A percentile compares a stretch with the other conserved stretches of the same genome.
Conservation (phyloP, 2,888 invertebrate species). For the Bruchidius siliquastri region DNA sequence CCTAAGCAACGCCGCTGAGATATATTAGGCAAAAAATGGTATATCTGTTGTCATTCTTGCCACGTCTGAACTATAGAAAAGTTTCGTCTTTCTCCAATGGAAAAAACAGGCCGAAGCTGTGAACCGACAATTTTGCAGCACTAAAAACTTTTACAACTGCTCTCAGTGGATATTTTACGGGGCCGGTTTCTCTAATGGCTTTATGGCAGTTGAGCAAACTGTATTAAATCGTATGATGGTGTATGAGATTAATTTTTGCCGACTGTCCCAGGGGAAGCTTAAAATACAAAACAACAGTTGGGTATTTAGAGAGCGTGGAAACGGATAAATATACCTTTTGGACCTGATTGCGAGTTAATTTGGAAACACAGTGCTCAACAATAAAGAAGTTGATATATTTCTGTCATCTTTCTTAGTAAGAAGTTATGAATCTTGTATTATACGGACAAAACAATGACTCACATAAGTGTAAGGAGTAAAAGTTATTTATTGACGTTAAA, state of each 20-base stretch:
- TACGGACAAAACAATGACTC: too few relatives aligned
- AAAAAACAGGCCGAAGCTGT: neutral
- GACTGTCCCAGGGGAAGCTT: neutral
- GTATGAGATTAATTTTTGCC: neutral
- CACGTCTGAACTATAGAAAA: neutral
- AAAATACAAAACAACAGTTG: neutral
- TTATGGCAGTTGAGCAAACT: neutral
- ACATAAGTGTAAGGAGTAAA: too few relatives aligned
- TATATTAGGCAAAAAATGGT: neutral
- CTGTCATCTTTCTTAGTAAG: too few relatives aligned
- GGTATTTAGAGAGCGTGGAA: neutral
- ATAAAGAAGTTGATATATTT: neutral
- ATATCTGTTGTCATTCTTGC: neutral
- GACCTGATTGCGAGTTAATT: neutral
- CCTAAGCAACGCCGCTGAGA: neutral
- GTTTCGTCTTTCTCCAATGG: neutral
- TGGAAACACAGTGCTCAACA: neutral
- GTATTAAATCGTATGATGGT: neutral
- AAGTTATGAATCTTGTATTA: too few relatives aligned
- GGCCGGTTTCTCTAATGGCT: neutral
- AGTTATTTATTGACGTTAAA: too few relatives aligned
- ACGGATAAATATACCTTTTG: neutral
- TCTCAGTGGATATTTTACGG: neutral
- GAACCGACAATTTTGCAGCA: neutral
- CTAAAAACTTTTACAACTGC: neutral